phyloP scores from a whole-genome alignment of 2,113 vertebrate species.

The Lasiurus cinereus region DNA sequence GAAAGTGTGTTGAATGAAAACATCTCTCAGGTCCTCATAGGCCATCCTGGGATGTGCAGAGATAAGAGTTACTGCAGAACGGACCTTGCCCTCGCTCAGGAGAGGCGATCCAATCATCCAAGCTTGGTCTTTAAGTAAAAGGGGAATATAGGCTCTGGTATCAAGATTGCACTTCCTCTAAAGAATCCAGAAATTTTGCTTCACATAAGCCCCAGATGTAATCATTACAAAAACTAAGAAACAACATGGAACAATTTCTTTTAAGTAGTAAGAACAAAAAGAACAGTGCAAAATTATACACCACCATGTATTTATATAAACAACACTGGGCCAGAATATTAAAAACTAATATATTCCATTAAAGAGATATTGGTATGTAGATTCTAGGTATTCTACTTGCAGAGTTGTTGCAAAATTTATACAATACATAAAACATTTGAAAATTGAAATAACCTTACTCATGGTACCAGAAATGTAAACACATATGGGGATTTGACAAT shows the following conservation, averaged over 20 bases:
- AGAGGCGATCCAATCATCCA: neutral
- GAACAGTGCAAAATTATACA: slow-evolving; percentile 4
- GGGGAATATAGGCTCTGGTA: neutral
- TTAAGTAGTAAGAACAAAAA: neutral
- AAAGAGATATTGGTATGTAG: slow-evolving; percentile 7
- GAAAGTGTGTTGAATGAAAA: neutral
- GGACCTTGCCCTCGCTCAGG: neutral
- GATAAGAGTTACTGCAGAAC: accelerated
- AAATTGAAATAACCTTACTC: slow-evolving; percentile 47
- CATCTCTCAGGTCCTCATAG: neutral
- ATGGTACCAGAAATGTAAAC: neutral
- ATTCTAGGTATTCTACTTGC: neutral
- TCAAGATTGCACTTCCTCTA: neutral
- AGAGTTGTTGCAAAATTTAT: slow-evolving; percentile 29
- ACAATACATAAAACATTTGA: slow-evolving; percentile 41
- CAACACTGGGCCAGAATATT: neutral
- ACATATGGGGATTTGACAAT: neutral
- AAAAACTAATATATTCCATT: slow-evolving; percentile 17
- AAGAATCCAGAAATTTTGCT: slow-evolving; percentile 27
- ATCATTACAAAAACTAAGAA: slow-evolving; percentile 8
- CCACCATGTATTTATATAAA: neutral
- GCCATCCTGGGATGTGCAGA: neutral
- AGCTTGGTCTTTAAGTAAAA: too few species aligned
- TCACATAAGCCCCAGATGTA: neutral
- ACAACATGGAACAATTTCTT: neutral